A percentile compares a stretch with the other conserved stretches of the same genome.
phyloP scores from a whole-genome alignment of 1,140 invertebrate genomes.

The Nylanderia fulva region DNA sequence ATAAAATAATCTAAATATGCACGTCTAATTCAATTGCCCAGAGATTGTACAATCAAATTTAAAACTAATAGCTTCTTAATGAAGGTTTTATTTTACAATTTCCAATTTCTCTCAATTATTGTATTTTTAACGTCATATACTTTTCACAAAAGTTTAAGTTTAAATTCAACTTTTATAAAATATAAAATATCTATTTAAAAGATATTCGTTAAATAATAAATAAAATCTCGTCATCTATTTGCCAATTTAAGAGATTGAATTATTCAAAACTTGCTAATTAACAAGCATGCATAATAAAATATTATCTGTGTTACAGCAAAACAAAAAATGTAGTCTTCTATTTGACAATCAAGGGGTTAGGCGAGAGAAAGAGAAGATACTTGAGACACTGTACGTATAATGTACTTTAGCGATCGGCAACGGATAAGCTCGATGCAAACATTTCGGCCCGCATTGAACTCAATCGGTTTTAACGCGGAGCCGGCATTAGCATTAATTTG shows the following conservation, averaged over 20 bases:
- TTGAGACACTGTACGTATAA: not conserved
- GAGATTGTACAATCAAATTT: not conserved
- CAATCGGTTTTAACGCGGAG: conserved; percentile 76
- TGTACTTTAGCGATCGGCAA: not conserved
- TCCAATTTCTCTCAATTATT: not conserved
- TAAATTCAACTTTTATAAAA: not conserved
- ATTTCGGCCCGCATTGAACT: conserved; percentile 39
- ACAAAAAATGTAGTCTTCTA: not conserved
- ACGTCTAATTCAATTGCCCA: not conserved
- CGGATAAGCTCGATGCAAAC: conserved; percentile 7
- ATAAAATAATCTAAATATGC: too few species aligned
- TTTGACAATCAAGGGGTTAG: not conserved
- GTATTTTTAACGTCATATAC: not conserved
- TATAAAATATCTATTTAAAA: conserved; percentile 20
- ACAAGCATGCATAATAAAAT: not conserved
- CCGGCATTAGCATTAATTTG: conserved; percentile 81
- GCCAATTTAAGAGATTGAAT: not conserved
- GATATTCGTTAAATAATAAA: not conserved
- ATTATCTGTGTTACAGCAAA: not conserved
- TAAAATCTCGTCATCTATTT: not conserved
- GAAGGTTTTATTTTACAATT: conserved; percentile 9
- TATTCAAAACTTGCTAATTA: not conserved
- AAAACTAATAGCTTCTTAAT: conserved; percentile 1
- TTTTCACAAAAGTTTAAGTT: conserved; percentile 14
- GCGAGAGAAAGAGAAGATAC: not conserved